phyloP scores from a whole-genome alignment of 1,140 invertebrate genomes.

The Tribolium madens region DNA sequence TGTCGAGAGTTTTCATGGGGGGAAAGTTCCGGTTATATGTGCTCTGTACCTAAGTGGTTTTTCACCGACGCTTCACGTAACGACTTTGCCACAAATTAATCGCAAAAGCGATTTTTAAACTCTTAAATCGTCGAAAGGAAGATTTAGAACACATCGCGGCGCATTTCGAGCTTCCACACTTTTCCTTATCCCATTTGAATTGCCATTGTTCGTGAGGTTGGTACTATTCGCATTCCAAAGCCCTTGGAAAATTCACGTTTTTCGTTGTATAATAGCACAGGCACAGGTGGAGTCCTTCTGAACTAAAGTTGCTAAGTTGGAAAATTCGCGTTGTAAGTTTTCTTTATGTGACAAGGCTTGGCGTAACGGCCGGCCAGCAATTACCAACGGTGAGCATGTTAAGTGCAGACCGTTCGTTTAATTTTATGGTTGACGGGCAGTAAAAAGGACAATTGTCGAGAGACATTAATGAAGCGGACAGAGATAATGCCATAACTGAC shows the following conservation, averaged over 20 bases:
- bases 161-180: too few relatives aligned
- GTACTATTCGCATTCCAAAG: constrained; percentile 7
- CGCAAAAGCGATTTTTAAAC: too few relatives aligned
- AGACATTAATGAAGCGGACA: constrained; percentile 35
- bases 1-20: neutral
- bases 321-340: constrained; percentile 40
- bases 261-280: constrained; percentile 1
- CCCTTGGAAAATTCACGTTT: neutral
- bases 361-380: constrained; percentile 33
- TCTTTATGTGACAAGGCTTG: constrained; percentile 37
- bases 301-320: constrained; percentile 8
- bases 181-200: neutral
- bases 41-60: constrained; percentile 23
- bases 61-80: constrained; percentile 9
- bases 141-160: too few relatives aligned
- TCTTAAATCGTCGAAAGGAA: too few relatives aligned
- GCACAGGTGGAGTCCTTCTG: constrained; percentile 13
- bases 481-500: constrained; percentile 41
- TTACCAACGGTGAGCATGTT: constrained; percentile 39
- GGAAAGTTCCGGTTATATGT: constrained; percentile 10
- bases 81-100: too few relatives aligned
- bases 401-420: constrained; percentile 39
- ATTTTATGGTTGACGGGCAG: constrained; percentile 42
- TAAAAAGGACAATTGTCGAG: constrained; percentile 42
- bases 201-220: neutral